Evolutionary conservation across 2,888 invertebrate species (phyloP).

Genomic region (Operophtera brumata): DNA sequence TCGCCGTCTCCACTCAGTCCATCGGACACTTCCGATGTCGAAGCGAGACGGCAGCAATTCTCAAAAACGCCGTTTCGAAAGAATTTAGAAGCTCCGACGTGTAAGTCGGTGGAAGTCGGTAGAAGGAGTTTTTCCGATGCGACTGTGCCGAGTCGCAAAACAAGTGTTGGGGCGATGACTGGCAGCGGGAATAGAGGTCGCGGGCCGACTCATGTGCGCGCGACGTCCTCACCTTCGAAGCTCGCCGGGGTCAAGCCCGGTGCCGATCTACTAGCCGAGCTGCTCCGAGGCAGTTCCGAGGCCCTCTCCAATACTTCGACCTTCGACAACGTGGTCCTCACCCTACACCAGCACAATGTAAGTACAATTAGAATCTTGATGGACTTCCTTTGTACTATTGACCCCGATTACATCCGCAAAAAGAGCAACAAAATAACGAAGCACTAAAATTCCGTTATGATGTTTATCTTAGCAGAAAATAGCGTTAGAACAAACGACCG

Average conservation of each 20-base stretch:
- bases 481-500: conserved; percentile 57
- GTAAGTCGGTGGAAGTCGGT: conserved; percentile 80
- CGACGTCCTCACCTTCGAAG: conserved; percentile 90
- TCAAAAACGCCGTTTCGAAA: conserved; percentile 84
- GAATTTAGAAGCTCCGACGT: conserved; percentile 69
- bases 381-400: conserved; percentile 43
- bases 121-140: conserved; percentile 71
- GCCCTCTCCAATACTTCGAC: conserved; percentile 83
- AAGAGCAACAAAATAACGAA: conserved; percentile 56
- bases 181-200: conserved; percentile 63
- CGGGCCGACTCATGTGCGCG: conserved; percentile 85
- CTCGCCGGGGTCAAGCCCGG: conserved; percentile 82
- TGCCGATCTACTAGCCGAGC: conserved; percentile 86
- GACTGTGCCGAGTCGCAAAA: conserved; percentile 80
- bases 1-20: conserved; percentile 83
- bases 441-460: conserved; percentile 58
- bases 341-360: conserved; percentile 75
- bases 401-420: conserved; percentile 51
- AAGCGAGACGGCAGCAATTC: conserved; percentile 75
- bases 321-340: conserved; percentile 76
- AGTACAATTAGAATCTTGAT: conserved; percentile 48
- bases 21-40: conserved; percentile 80
- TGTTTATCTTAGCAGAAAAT: conserved; percentile 67
- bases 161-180: conserved; percentile 80
- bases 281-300: conserved; percentile 90